phyloP scores from a whole-genome alignment of 2,113 vertebrate genomes.

The Takifugu flavidus region DNA sequence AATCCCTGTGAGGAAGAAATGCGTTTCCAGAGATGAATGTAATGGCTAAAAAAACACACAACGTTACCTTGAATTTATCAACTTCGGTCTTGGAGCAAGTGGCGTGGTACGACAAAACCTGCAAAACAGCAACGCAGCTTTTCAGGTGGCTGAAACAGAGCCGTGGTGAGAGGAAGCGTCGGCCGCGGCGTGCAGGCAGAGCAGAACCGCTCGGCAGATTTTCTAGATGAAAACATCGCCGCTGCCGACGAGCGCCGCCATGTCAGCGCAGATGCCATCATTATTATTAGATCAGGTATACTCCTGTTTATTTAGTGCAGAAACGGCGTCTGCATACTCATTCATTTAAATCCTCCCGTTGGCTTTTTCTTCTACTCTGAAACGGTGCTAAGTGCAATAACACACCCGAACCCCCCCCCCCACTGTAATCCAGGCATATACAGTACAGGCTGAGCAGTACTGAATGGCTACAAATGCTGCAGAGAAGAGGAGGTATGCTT shows the following conservation, averaged over 20 bases:
- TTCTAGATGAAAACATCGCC: slow-evolving; percentile 30
- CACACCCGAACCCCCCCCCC: slow-evolving; percentile 34
- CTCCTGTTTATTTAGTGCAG: slow-evolving; percentile 72
- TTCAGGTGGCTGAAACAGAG: background rate
- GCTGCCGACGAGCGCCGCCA: slow-evolving; percentile 32
- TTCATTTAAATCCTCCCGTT: slow-evolving; percentile 31
- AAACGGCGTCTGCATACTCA: slow-evolving; percentile 47
- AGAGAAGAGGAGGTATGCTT: slow-evolving; percentile 59
- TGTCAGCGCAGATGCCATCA: slow-evolving; percentile 47
- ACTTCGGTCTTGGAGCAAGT: slow-evolving; percentile 98
- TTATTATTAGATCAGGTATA: slow-evolving; percentile 70
- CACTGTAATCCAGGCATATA: slow-evolving; percentile 46
- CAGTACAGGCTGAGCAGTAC: slow-evolving; percentile 42
- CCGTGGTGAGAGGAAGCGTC: too few species aligned
- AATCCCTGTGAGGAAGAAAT: slow-evolving; percentile 4
- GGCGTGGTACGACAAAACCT: slow-evolving; percentile 98
- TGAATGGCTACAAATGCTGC: slow-evolving; percentile 42
- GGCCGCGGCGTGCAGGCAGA: too few species aligned
- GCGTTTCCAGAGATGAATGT: slow-evolving; percentile 2
- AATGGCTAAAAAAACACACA: slow-evolving; percentile 10
- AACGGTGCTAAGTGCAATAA: slow-evolving; percentile 41
- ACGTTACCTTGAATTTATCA: slow-evolving; percentile 97
- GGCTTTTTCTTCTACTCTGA: slow-evolving; percentile 14
- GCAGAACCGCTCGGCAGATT: background rate
- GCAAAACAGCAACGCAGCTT: slow-evolving; percentile 55